Evolutionary conservation across 2,888 invertebrate species (phyloP).

Genomic region (Pachydiplax longipennis): DNA sequence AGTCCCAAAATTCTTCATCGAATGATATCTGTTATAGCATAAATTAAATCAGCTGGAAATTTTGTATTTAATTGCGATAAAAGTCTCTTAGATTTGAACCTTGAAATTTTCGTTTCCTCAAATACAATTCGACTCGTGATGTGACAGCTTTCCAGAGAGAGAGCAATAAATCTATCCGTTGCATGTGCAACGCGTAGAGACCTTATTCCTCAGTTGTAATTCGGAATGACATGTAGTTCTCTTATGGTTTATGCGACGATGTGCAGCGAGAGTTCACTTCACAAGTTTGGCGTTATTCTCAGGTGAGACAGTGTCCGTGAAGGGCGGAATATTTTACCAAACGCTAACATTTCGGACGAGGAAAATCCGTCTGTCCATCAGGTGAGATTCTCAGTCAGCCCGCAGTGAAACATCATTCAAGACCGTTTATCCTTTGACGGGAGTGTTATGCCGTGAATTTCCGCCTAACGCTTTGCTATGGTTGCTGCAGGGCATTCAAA

Average conservation of each 20-base stretch:
- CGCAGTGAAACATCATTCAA: background rate
- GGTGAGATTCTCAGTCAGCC: background rate
- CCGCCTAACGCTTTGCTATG: no score
- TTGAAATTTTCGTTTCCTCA: no score
- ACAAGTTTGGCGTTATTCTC: background rate
- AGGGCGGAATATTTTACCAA: background rate
- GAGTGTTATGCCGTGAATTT: no score
- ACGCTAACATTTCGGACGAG: background rate
- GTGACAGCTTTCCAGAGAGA: background rate
- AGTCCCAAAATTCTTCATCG: no score
- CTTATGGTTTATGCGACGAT: background rate
- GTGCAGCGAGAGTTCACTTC: background rate
- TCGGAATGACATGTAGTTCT: background rate
- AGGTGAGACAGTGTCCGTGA: background rate
- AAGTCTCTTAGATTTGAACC: no score
- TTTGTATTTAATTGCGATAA: no score
- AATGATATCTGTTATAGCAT: no score
- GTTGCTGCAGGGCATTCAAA: no score
- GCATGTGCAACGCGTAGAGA: background rate
- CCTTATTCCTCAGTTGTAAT: background rate
- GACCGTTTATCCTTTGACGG: background rate
- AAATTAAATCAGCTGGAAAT: no score
- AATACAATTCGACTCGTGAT: background rate
- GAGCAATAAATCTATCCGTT: background rate
- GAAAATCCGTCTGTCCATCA: background rate